Percentiles rank a stretch among this genome's conserved stretches.
Conservation (phyloP, 2,797 vertebrate genomes). For the Semotilus atromaculatus region DNA sequence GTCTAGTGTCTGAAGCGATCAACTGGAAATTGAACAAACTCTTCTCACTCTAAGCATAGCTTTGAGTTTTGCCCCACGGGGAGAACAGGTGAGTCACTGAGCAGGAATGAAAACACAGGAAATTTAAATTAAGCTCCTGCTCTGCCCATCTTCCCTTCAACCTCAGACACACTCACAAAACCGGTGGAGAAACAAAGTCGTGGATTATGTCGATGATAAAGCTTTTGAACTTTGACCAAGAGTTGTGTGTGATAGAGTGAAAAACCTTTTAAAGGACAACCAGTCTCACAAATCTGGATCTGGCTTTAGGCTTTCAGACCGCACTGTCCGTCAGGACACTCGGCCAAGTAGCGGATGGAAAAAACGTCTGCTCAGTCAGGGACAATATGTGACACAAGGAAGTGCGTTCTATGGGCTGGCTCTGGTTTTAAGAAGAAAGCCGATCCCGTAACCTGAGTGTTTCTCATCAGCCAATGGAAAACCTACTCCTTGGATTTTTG, state of each 20-base stretch:
- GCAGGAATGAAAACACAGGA: slow-evolving; percentile 66
- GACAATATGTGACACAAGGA: slow-evolving; percentile 9
- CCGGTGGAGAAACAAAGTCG: slow-evolving; percentile 46
- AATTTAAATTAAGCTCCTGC: slow-evolving; percentile 56
- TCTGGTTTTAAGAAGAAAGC: slow-evolving; percentile 47
- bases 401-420: slow-evolving; percentile 10
- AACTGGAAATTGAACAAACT: slow-evolving; percentile 42
- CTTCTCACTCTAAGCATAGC: slow-evolving; percentile 18
- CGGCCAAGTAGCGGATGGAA: neutral
- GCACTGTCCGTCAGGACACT: neutral
- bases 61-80: slow-evolving; percentile 54
- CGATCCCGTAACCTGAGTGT: slow-evolving; percentile 65
- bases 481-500: slow-evolving; percentile 62
- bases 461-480: slow-evolving; percentile 67
- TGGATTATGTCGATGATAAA: slow-evolving; percentile 20
- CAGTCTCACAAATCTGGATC: slow-evolving; percentile 4
- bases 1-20: slow-evolving; percentile 56
- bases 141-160: neutral
- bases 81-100: slow-evolving; percentile 67
- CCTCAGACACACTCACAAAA: slow-evolving; percentile 42
- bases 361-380: neutral
- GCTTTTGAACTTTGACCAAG: slow-evolving; percentile 20
- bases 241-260: neutral
- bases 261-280: neutral
- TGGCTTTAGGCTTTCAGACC: neutral